Evolutionary conservation across 2,113 vertebrate genomes (phyloP).

Genomic region (Prinia subflava): DNA sequence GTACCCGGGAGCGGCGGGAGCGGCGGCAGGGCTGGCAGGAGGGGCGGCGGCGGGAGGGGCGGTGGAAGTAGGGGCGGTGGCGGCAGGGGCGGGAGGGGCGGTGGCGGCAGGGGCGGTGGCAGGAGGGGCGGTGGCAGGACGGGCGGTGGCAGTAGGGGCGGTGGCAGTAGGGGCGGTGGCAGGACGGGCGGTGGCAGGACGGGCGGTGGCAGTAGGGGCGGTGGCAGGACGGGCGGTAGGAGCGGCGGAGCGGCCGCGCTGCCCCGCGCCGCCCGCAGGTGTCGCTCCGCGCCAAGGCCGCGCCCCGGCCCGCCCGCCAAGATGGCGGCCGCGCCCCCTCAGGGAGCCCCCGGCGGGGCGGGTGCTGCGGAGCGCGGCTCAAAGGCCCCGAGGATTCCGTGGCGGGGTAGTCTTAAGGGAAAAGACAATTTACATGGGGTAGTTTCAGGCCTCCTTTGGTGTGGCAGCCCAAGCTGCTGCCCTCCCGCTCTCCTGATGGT

Average conservation of each 20-base stretch:
- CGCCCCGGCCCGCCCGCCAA: not conserved
- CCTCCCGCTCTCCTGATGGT: not conserved
- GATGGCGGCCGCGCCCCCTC: not conserved
- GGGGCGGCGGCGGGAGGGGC: too few species aligned
- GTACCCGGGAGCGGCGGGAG: too few species aligned
- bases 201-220: too few species aligned
- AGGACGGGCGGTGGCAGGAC: too few species aligned
- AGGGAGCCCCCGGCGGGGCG: not conserved
- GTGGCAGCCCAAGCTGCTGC: not conserved
- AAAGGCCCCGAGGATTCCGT: accelerated
- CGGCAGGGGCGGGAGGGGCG: too few species aligned
- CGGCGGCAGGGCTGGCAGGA: too few species aligned
- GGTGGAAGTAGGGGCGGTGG: too few species aligned
- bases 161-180: too few species aligned
- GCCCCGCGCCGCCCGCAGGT: not conserved
- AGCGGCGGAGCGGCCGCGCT: not conserved
- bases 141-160: too few species aligned
- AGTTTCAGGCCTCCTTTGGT: not conserved
- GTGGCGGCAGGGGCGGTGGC: too few species aligned
- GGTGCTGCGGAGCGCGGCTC: not conserved
- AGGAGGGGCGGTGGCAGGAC: too few species aligned
- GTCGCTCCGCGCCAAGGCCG: not conserved
- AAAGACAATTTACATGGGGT: accelerated
- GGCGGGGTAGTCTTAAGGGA: not conserved
- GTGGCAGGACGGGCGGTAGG: too few species aligned